A percentile compares a stretch with the other conserved stretches of the same genome.
Evolutionary conservation across 2,888 invertebrate genomes (phyloP).

Genomic region (Phorcus lineatus): DNA sequence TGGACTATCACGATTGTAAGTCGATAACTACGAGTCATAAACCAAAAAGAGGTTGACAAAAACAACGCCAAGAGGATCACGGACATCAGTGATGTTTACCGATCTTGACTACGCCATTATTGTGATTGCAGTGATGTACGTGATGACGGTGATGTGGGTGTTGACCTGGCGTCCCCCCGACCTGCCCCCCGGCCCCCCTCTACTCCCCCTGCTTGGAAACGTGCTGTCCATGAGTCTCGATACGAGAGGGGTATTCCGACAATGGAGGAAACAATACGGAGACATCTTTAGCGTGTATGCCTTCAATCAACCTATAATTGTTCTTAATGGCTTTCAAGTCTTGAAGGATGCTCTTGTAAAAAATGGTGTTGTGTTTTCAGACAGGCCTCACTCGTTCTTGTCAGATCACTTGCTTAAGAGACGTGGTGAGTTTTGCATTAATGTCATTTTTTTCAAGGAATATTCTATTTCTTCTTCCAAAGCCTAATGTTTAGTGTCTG

Average conservation of each 20-base stretch:
- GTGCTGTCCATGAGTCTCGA: not conserved
- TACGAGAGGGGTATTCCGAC: not conserved
- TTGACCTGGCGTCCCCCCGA: not conserved
- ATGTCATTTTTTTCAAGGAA: not conserved
- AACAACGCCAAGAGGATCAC: no score
- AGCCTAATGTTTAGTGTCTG: no score
- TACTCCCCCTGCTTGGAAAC: not conserved
- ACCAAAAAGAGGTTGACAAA: no score
- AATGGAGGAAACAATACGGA: not conserved
- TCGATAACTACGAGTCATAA: no score
- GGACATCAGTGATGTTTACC: no score
- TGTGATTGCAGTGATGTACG: not conserved
- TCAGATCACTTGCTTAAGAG: not conserved
- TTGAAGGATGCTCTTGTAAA: slow-evolving; percentile 37
- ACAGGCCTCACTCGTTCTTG: slow-evolving; percentile 26
- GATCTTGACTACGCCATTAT: no score
- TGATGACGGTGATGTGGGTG: not conserved
- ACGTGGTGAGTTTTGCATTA: not conserved
- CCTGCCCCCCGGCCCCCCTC: not conserved
- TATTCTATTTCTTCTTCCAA: no score
- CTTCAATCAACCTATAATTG: slow-evolving; percentile 13
- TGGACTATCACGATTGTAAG: no score
- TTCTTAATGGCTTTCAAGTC: slow-evolving; percentile 34
- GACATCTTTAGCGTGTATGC: slow-evolving; percentile 2
- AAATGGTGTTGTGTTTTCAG: slow-evolving; percentile 33